Conservation (phyloP, 2,797 vertebrate species). For the Pseudomugil gertrudae region DNA sequence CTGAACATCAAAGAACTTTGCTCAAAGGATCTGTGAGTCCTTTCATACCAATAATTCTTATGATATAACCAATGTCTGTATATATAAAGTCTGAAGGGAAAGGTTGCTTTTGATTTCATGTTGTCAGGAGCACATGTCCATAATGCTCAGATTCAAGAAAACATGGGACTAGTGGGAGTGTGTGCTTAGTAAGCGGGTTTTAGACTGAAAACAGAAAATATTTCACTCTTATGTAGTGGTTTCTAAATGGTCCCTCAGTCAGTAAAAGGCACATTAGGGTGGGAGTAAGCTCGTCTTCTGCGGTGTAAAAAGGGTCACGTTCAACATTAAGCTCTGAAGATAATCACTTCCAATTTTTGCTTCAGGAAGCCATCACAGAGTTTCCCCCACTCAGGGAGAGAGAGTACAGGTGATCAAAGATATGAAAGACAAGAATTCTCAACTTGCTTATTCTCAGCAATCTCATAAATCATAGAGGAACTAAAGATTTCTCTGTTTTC, state of each 20-base stretch:
- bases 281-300: slow-evolving; percentile 38
- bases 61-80: slow-evolving; percentile 54
- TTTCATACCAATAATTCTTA: slow-evolving; percentile 63
- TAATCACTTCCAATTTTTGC: slow-evolving; percentile 56
- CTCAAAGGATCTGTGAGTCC: slow-evolving; percentile 53
- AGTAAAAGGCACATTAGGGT: slow-evolving; percentile 39
- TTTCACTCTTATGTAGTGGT: slow-evolving; percentile 12
- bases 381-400: slow-evolving; percentile 41
- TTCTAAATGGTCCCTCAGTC: slow-evolving; percentile 33
- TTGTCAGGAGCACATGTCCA: slow-evolving; percentile 43
- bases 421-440: slow-evolving; percentile 49
- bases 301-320: slow-evolving; percentile 26
- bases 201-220: slow-evolving; percentile 36
- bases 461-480: slow-evolving; percentile 61
- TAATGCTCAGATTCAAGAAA: slow-evolving; percentile 17
- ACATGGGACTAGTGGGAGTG: slow-evolving; percentile 16
- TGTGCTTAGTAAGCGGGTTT: slow-evolving; percentile 17
- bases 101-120: slow-evolving; percentile 54
- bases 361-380: slow-evolving; percentile 51
- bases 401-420: slow-evolving; percentile 56
- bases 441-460: slow-evolving; percentile 61
- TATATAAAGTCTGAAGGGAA: slow-evolving; percentile 51
- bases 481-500: slow-evolving; percentile 22
- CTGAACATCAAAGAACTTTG: slow-evolving; percentile 60
- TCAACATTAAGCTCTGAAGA: slow-evolving; percentile 57